Base-by-base conservation (phyloP, 1,140 invertebrate species). In the Zaprionus nigranus region DNA sequence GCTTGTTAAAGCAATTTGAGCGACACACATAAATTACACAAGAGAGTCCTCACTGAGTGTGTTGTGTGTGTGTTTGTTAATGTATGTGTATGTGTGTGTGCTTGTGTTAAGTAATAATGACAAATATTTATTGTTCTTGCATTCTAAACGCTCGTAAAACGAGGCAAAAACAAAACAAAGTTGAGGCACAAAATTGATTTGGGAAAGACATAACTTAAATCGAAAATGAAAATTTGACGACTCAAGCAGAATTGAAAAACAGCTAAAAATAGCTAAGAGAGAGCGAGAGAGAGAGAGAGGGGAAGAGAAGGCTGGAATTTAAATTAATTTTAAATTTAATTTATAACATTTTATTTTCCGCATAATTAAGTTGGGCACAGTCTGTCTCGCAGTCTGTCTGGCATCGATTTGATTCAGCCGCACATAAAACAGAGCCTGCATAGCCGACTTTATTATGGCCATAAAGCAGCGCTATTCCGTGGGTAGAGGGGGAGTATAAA, bases 21-120 rank as follows among this genome's bases (percentile, higher is more conserved):
- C 66, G 77, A 79, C 73, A 78, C 64, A 75, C 69, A 78, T 80
- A 80, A 80, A 80, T 68, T 64, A 54, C 38, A 53, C 53, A 28
- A 26, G 51, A 54, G 51, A 54, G 46, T n/a, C 30, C 13, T 46
- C n/a, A 9, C 5, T 6, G 5, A n/a, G 15, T 17, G 40, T 15
- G 3, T 38, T 24, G 46, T 51, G 46, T 51, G 46, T 51, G 46
- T 51, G n/a, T 17, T 1, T 43, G n/a, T 17, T 0, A 17, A 4
- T 17, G 5, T n/a, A 2, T 40, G 38, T 40, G 38, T n/a, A 0
- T 43, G 46, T 22, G 7, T 49, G 20, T 22, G 17, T 49, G 20
- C 22, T n/a, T 49, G 17, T 11, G 46, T 51, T 51, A 51, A 51
- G 38, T 68, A 54, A 26, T 46, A 43, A 53, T 46, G 43, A 51